Conservation (phyloP, 2,888 invertebrate genomes). For the Parnassius orleans region DNA sequence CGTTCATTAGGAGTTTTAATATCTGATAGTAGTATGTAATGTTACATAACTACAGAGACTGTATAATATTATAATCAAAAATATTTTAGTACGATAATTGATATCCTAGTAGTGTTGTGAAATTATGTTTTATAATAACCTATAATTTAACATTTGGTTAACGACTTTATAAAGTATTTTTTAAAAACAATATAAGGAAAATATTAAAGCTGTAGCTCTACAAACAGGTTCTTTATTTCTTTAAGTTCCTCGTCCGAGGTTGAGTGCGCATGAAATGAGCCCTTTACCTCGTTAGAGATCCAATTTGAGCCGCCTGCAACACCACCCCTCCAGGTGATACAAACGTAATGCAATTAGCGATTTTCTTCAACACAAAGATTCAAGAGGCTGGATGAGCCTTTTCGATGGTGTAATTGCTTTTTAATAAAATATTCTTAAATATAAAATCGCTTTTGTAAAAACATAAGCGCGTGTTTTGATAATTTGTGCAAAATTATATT, state of each 20-base stretch:
- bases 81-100: too few relatives aligned
- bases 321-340: conserved; percentile 70
- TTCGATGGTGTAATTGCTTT: background rate
- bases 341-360: conserved; percentile 72
- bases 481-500: too few relatives aligned
- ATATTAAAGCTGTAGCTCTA: conserved; percentile 9
- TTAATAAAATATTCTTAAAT: too few relatives aligned
- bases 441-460: too few relatives aligned
- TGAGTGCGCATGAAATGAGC: conserved; percentile 64
- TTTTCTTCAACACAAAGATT: conserved; percentile 35
- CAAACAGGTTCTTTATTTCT: conserved; percentile 22
- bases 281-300: conserved; percentile 71
- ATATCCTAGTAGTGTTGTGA: too few relatives aligned
- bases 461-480: too few relatives aligned
- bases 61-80: too few relatives aligned
- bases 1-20: too few relatives aligned
- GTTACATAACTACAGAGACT: too few relatives aligned
- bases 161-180: background rate
- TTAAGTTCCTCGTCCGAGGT: conserved; percentile 31
- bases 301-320: conserved; percentile 64
- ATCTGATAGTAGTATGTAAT: too few relatives aligned
- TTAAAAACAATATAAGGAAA: background rate
- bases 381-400: conserved; percentile 22
- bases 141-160: too few relatives aligned
- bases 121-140: too few relatives aligned